phyloP scores from a whole-genome alignment of 2,113 vertebrate genomes.

The Dipodomys ordii region DNA sequence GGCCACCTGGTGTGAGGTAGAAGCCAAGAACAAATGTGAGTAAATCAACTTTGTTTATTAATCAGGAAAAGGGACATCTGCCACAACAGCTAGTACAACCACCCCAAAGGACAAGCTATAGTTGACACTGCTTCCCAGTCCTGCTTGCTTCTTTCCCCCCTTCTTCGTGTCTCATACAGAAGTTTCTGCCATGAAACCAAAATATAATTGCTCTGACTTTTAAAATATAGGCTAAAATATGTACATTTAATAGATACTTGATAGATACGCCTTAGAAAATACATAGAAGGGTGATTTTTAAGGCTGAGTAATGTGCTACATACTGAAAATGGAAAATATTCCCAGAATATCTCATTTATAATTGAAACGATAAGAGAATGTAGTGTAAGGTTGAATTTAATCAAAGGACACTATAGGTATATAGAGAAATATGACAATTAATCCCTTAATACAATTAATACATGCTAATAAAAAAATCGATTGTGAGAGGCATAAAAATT shows the following conservation, averaged over 20 bases:
- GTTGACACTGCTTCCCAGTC: constrained; percentile 7
- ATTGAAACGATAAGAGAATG: constrained; percentile 9
- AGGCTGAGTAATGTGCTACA: not conserved
- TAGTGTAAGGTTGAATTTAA: too few relatives aligned
- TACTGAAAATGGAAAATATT: constrained; percentile 18
- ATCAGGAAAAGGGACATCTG: constrained; percentile 65
- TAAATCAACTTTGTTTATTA: constrained; percentile 73
- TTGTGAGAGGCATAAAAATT: too few relatives aligned
- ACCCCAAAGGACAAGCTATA: constrained; percentile 54
- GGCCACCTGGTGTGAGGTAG: constrained; percentile 74
- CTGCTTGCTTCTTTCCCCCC: not conserved
- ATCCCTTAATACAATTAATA: too few relatives aligned
- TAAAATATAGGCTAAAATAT: not conserved
- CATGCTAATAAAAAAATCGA: too few relatives aligned
- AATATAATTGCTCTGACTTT: not conserved
- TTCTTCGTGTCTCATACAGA: not conserved
- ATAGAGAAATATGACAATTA: too few relatives aligned
- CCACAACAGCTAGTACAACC: constrained; percentile 37
- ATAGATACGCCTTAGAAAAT: not conserved
- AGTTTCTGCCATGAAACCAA: not conserved
- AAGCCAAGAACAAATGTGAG: constrained; percentile 74
- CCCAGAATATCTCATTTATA: constrained; percentile 11
- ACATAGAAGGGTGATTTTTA: not conserved
- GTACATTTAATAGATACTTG: not conserved
- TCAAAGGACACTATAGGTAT: too few relatives aligned